phyloP scores from a whole-genome alignment of 2,888 invertebrate species.

The Tridacna gigas region DNA sequence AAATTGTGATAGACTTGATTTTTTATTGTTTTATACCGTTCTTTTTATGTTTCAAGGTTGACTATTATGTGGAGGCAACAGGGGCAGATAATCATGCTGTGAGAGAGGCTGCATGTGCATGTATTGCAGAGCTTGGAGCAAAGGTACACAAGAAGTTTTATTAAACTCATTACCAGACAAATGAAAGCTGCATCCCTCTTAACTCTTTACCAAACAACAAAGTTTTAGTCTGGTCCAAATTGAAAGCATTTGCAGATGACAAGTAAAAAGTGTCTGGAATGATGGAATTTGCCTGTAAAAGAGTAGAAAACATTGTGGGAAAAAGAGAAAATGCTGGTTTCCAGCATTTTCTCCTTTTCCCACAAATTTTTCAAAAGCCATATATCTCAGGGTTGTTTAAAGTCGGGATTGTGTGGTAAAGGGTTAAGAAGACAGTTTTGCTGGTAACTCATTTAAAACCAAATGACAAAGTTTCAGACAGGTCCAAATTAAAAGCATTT shows the following conservation, averaged over 20 bases:
- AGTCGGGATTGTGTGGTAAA: too few species aligned
- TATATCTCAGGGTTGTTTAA: too few species aligned
- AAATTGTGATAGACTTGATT: too few species aligned
- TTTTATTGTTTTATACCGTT: too few species aligned
- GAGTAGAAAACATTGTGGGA: not conserved
- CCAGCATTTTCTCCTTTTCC: not conserved
- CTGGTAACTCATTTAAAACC: too few species aligned
- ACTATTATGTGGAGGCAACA: conserved; percentile 86
- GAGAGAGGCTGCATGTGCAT: conserved; percentile 87
- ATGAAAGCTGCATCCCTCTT: not conserved
- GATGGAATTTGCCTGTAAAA: not conserved
- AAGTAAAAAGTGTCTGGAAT: not conserved
- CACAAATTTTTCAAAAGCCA: not conserved
- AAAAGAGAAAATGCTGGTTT: not conserved
- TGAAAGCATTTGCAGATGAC: not conserved
- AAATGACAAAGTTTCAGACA: too few species aligned
- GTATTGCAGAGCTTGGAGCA: conserved; percentile 87
- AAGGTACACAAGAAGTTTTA: conserved; percentile 80
- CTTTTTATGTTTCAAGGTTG: conserved; percentile 80
- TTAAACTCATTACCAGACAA: not conserved
- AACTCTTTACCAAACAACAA: too few species aligned
- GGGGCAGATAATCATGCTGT: conserved; percentile 87
- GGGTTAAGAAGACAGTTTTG: too few species aligned
- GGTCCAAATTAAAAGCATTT: too few species aligned
- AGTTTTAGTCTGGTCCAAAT: too few species aligned